Percentiles rank a stretch among this genome's conserved stretches.
Conservation (phyloP, 2,888 invertebrate genomes). For the Ochropleura leucogaster region DNA sequence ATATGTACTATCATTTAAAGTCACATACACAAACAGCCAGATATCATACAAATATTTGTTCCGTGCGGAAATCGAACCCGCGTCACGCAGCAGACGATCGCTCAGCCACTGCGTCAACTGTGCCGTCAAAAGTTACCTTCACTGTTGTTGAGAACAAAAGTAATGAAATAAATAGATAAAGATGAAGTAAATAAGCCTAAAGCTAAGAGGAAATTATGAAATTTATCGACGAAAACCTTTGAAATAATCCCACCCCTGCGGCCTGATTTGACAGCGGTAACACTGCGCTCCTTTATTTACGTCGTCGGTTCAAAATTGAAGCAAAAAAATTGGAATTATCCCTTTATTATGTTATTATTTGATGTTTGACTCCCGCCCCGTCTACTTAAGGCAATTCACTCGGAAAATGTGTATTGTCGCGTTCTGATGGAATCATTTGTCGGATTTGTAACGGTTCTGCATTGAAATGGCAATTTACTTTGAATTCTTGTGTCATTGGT, state of each 20-base stretch:
- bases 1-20: too few relatives aligned
- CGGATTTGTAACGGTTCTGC: slow-evolving; percentile 63
- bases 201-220: slow-evolving; percentile 45
- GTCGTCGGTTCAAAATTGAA: slow-evolving; percentile 70
- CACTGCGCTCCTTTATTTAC: slow-evolving; percentile 71
- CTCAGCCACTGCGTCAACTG: too few relatives aligned
- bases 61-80: too few relatives aligned
- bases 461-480: slow-evolving; percentile 54
- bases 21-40: too few relatives aligned
- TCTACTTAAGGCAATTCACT: slow-evolving; percentile 64
- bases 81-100: too few relatives aligned
- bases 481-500: slow-evolving; percentile 34
- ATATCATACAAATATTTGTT: too few relatives aligned
- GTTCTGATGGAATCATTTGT: slow-evolving; percentile 57
- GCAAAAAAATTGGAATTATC: slow-evolving; percentile 71
- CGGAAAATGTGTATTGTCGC: slow-evolving; percentile 69
- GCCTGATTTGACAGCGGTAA: slow-evolving; percentile 64
- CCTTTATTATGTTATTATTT: slow-evolving; percentile 72
- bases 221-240: slow-evolving; percentile 58
- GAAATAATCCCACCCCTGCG: slow-evolving; percentile 57
- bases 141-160: not conserved
- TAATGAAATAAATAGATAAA: not conserved
- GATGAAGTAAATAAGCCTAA: slow-evolving; percentile 14
- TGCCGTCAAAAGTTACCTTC: not conserved
- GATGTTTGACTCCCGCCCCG: slow-evolving; percentile 67